Conservation (phyloP, 2,113 vertebrate genomes). For the Narcine bancroftii region DNA sequence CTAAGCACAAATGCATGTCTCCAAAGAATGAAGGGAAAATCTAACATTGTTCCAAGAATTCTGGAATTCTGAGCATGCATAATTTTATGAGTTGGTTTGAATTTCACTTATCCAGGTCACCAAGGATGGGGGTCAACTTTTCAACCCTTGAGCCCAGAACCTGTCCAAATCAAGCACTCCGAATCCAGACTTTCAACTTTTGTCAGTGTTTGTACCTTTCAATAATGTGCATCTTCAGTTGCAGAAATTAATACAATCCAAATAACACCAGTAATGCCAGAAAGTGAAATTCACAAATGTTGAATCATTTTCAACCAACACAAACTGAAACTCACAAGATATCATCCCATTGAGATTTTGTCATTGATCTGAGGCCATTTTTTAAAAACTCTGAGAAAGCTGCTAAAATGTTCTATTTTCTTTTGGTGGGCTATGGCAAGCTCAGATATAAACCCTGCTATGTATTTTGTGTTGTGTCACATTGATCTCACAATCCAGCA, state of each 20-base stretch:
- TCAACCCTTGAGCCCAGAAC: not conserved
- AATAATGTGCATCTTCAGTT: too few relatives aligned
- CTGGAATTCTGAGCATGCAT: not conserved
- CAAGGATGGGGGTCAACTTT: not conserved
- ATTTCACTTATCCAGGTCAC: too few relatives aligned
- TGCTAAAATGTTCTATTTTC: not conserved
- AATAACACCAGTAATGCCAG: not conserved
- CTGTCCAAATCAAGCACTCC: not conserved
- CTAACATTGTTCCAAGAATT: too few relatives aligned
- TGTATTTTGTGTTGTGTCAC: not conserved
- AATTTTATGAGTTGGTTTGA: too few relatives aligned
- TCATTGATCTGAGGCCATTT: too few relatives aligned
- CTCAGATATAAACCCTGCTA: too few relatives aligned
- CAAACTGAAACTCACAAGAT: not conserved
- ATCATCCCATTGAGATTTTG: not conserved
- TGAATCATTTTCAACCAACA: not conserved
- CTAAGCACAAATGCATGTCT: too few relatives aligned
- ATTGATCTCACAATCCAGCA: too few relatives aligned
- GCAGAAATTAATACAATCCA: not conserved
- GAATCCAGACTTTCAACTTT: not conserved
- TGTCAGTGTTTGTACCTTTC: not conserved
- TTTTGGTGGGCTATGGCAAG: not conserved
- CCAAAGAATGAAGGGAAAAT: too few relatives aligned
- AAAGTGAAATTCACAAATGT: not conserved
- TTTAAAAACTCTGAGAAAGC: not conserved